Evolutionary conservation across 2,888 invertebrate genomes (phyloP).

Genomic region (Parnassius smintheus): DNA sequence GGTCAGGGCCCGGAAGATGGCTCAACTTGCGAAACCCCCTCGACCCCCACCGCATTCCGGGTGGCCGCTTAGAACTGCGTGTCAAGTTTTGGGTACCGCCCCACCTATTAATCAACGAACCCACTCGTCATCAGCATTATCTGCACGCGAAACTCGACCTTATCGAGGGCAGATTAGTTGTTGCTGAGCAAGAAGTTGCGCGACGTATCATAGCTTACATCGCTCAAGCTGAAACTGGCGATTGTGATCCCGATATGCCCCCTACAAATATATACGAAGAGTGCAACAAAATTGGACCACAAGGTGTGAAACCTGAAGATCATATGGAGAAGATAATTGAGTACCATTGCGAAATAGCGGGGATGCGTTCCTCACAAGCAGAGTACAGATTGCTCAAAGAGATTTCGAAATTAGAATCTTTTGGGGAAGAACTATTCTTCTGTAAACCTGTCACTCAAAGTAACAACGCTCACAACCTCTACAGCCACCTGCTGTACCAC

Average conservation of each 20-base stretch:
- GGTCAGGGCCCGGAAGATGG: constrained; percentile 89
- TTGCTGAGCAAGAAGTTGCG: constrained; percentile 85
- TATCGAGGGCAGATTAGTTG: constrained; percentile 86
- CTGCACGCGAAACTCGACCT: constrained; percentile 90
- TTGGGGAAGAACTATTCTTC: constrained; percentile 92
- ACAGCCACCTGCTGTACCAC: constrained; percentile 85
- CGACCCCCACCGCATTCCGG: constrained; percentile 86
- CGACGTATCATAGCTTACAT: constrained; percentile 88
- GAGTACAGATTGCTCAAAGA: constrained; percentile 92
- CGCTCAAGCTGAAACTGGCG: constrained; percentile 87
- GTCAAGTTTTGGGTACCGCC: constrained; percentile 97
- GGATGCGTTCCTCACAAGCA: constrained; percentile 88
- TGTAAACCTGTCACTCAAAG: constrained; percentile 82
- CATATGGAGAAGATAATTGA: constrained; percentile 83
- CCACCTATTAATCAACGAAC: constrained; percentile 91
- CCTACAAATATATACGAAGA: constrained; percentile 83
- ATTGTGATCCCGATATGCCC: constrained; percentile 83
- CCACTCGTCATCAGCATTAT: constrained; percentile 93
- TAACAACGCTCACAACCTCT: constrained; percentile 87
- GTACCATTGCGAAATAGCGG: constrained; percentile 82
- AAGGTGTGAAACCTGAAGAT: constrained; percentile 82
- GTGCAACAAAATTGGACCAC: constrained; percentile 83
- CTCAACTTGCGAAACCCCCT: constrained; percentile 92
- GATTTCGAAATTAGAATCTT: constrained; percentile 88
- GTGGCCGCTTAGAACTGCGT: constrained; percentile 84